Base-by-base conservation (phyloP, 2,797 vertebrate genomes). In the Etheostoma perlongum region DNA sequence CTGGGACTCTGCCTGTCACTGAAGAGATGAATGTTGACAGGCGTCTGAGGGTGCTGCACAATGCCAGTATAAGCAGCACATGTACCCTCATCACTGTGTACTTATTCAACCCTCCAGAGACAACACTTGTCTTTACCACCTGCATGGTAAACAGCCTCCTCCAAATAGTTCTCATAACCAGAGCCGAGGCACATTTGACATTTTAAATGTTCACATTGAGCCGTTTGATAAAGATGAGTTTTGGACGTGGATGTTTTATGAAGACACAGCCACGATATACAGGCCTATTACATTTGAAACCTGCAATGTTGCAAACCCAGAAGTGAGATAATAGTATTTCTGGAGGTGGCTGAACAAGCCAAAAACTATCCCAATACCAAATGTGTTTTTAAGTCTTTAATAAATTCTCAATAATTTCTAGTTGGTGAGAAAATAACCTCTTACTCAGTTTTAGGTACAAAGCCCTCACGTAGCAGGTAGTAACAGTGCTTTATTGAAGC, bases 1-100 rank as follows among this genome's bases (percentile, higher is more conserved):
- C 74, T 36, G 52, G 8, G 16, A 78, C 67, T 83, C 70, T 60
- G 73, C 25, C 75, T 74, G 76, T 84, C 73, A 83, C 72, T 44
- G 69, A 76, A 60, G 33, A 78, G 78, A 91, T 81, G 82, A 81
- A 84, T 76, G 65, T 55, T 89, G 91, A 91, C 88, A 88, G 81
- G 69, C 62, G 5, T 87, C 81, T 63, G 84, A 85, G 75, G 72
- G 19, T 64, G 73, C 82, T 75, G 67, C 84, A 85, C 76, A 85
- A 80, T 76, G 55, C 64, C 62, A 70, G 60, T 57, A 77, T 67
- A 82, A 72, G 70, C 71, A 74, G 65, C 63, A 40, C 33, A 60
- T 81, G 74, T 58, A 69, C 36, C 27, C 70, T 46, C 25, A 18
- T 63, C 61, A 72, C 65, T 69, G 72, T 83, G 67, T 52, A 78